These are phyloP conservation scores for Petrosia ficiformis DNA, from an alignment of 37 sponge, comb jelly and placozoan species.

Conservation along the genomic window DNA sequence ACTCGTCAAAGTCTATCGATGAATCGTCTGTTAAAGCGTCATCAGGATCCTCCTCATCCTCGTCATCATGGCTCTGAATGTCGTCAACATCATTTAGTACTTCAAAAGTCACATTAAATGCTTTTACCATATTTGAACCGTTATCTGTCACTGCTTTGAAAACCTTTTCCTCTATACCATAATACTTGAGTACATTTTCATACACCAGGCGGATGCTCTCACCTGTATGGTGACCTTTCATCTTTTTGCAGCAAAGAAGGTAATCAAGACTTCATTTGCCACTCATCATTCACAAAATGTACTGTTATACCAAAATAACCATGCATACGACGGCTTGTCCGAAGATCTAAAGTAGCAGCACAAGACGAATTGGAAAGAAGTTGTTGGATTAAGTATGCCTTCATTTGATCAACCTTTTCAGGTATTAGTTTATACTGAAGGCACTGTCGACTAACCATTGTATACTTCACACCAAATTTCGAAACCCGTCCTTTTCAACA, in stretches of 20 bases:
- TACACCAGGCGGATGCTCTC: constrained; percentile 6
- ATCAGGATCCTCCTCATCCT: not conserved
- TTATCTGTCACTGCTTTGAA: constrained; percentile 26
- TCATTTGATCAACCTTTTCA: not conserved
- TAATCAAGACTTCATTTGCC: constrained; percentile 3
- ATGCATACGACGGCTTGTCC: constrained; percentile 8
- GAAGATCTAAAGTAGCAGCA: constrained; percentile 1
- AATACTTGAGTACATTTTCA: not conserved
- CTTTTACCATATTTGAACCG: constrained; percentile 14
- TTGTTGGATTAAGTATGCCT: too few species aligned
- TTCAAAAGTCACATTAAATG: not conserved
- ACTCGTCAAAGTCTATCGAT: too few species aligned
- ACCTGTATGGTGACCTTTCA: constrained; percentile 16
- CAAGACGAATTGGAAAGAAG: not conserved
- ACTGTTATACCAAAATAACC: not conserved
- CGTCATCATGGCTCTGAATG: not conserved
- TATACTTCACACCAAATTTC: constrained; percentile 7
- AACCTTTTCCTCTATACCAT: not conserved
- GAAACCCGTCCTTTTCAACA: constrained; percentile 3
- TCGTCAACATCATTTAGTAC: not conserved
- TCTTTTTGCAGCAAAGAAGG: constrained; percentile 8
- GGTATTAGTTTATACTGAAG: constrained; percentile 7
- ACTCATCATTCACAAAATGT: not conserved
- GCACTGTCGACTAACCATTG: constrained; percentile 6
- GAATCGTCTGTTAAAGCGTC: too few species aligned